A percentile compares a stretch with the other conserved stretches of the same genome.
Conservation (phyloP, 2,113 vertebrate genomes). For the Acanthochromis polyacanthus region DNA sequence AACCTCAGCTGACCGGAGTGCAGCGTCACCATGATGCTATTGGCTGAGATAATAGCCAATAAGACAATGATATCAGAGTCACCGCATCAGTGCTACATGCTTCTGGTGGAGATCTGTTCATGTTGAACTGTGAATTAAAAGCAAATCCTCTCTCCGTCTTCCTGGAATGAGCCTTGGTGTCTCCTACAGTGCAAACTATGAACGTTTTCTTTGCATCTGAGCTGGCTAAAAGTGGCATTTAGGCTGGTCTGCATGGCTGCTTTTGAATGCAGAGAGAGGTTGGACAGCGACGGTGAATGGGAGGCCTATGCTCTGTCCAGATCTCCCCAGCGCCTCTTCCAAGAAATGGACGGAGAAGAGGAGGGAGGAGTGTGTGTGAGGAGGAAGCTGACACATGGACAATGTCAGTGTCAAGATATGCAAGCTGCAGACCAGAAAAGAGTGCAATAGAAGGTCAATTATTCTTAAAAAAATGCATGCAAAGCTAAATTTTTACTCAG, state of each 20-base stretch:
- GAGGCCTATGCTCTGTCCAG: slow-evolving; percentile 40
- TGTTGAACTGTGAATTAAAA: no score
- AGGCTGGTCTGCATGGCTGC: neutral
- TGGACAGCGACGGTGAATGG: neutral
- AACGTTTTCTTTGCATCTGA: neutral
- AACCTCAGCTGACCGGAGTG: no score
- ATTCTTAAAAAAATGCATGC: neutral
- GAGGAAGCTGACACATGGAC: slow-evolving; percentile 58
- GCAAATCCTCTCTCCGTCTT: no score
- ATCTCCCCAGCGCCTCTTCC: slow-evolving; percentile 57
- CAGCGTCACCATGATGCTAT: no score
- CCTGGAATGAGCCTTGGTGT: no score
- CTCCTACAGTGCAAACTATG: neutral
- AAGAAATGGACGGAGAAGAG: slow-evolving; percentile 55
- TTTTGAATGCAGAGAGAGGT: neutral
- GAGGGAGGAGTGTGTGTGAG: slow-evolving; percentile 19
- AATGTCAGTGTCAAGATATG: slow-evolving; percentile 65
- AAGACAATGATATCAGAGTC: no score
- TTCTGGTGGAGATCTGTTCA: no score
- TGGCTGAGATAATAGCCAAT: no score
- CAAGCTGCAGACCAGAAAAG: slow-evolving; percentile 21
- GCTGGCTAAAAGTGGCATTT: neutral
- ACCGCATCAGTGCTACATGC: no score
- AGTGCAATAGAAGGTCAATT: neutral
- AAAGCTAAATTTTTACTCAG: neutral